Conservation (phyloP, 2,888 invertebrate species). For the Sarcophaga rosellei region DNA sequence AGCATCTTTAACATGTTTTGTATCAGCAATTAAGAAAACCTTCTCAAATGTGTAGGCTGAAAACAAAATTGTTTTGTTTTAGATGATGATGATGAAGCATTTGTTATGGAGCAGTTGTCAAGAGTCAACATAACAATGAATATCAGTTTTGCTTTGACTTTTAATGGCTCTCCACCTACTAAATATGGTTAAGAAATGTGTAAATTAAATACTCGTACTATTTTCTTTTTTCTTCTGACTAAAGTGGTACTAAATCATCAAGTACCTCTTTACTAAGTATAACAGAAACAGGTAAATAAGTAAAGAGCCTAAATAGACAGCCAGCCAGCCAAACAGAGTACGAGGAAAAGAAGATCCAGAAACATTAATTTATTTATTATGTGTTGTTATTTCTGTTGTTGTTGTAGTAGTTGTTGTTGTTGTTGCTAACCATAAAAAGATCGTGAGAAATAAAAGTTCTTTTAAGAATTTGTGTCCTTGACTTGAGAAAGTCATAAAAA, state of each 20-base stretch:
- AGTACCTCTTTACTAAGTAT: constrained; percentile 18
- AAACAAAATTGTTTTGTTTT: no score
- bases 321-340: no score
- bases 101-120: no score
- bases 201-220: constrained; percentile 58
- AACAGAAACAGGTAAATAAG: constrained; percentile 43
- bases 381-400: constrained; percentile 44
- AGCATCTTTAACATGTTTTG: no score
- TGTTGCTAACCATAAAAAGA: constrained; percentile 64
- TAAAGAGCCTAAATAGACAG: not conserved
- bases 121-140: no score
- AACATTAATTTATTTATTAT: constrained; percentile 67
- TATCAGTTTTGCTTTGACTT: not conserved
- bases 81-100: no score
- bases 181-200: constrained; percentile 66
- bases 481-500: constrained; percentile 62
- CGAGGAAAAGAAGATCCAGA: not conserved
- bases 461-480: constrained; percentile 66
- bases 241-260: not conserved
- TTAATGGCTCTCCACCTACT: constrained; percentile 58
- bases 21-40: no score
- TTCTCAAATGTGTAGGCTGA: no score
- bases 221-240: not conserved
- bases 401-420: not conserved
- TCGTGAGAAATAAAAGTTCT: constrained; percentile 69